Conservation (phyloP, 2,113 vertebrate species). For the Gopherus evgoodei region DNA sequence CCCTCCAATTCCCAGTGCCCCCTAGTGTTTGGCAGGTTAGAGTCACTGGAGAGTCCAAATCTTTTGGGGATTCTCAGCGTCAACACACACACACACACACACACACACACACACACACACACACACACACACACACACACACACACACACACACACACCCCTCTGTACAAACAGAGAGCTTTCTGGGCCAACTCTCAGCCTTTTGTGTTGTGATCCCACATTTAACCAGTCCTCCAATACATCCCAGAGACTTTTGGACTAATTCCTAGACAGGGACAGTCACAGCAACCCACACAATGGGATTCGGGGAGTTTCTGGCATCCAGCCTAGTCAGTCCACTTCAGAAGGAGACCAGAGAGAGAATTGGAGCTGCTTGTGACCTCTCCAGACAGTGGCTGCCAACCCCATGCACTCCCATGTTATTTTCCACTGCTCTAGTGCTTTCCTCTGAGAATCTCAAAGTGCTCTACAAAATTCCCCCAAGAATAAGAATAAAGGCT, state of each 20-base stretch:
- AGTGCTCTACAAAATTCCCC: background rate
- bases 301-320: background rate
- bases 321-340: background rate
- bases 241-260: background rate
- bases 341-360: background rate
- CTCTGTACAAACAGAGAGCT: background rate
- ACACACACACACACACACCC: background rate
- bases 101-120: background rate
- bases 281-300: background rate
- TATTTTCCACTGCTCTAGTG: background rate
- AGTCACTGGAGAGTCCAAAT: background rate
- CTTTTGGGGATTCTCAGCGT: background rate
- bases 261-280: background rate
- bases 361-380: background rate
- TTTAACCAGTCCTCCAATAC: rapidly evolving
- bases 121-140: background rate
- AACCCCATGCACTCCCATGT: background rate
- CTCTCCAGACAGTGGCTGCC: background rate
- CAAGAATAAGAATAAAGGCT: background rate
- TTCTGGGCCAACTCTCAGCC: background rate
- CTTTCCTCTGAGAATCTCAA: background rate
- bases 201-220: background rate
- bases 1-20: background rate
- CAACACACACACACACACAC: background rate
- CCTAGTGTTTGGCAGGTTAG: background rate